Evolutionary conservation across 2,113 vertebrate genomes (phyloP).

Genomic region (Myxocyprinus asiaticus): DNA sequence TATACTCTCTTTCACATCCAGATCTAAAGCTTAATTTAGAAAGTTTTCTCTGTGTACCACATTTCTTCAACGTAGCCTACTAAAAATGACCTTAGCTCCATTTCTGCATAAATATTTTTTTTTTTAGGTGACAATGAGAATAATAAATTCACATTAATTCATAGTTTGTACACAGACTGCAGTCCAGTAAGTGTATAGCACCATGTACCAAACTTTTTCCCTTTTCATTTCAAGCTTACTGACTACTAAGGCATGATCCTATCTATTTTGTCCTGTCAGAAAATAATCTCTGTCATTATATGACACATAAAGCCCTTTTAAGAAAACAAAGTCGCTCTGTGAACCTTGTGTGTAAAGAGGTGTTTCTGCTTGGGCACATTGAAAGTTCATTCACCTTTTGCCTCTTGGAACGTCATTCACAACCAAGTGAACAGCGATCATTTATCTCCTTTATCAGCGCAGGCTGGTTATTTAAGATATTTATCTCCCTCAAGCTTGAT

Average conservation of each 20-base stretch:
- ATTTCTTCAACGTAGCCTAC: not conserved
- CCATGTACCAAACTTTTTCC: not conserved
- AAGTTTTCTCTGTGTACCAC: not conserved
- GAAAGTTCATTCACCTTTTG: constrained; percentile 44
- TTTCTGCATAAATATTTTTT: too few relatives aligned
- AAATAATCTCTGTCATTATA: not conserved
- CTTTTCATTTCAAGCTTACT: not conserved
- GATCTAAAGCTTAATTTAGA: not conserved
- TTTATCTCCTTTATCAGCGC: constrained; percentile 23
- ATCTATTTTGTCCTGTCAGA: not conserved
- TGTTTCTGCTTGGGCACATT: constrained; percentile 46
- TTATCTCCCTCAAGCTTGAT: constrained; percentile 1
- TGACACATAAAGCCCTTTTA: constrained; percentile 45
- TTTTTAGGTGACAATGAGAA: not conserved
- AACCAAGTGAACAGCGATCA: not conserved
- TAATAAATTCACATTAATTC: not conserved
- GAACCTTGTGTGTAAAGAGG: constrained; percentile 42
- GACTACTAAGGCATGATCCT: not conserved
- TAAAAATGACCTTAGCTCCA: not conserved
- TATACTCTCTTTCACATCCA: not conserved
- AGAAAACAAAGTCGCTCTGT: constrained; percentile 14
- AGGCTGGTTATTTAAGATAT: constrained; percentile 24
- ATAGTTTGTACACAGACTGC: not conserved
- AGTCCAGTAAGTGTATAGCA: not conserved
- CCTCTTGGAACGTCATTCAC: constrained; percentile 4